A percentile compares a stretch with the other conserved stretches of the same genome.
phyloP scores from a whole-genome alignment of 2,888 invertebrate genomes.

The Pharmacophagus antenor region DNA sequence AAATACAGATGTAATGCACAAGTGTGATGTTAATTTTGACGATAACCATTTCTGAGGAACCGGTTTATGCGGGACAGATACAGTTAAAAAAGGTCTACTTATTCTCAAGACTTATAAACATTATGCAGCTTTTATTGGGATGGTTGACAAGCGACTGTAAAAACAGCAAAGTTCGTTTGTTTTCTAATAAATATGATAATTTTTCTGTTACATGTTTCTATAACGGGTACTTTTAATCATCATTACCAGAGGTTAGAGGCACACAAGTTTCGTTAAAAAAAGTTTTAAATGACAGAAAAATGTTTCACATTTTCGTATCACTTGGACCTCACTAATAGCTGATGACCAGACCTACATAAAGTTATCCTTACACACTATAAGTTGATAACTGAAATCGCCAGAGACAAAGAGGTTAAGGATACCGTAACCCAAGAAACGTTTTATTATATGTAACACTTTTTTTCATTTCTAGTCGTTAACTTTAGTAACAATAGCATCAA shows the following conservation, averaged over 20 bases:
- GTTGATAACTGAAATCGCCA: not conserved
- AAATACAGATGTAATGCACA: conserved; percentile 11
- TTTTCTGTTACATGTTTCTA: not conserved
- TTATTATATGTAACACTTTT: not conserved
- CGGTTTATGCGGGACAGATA: conserved; percentile 23
- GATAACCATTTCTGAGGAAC: conserved; percentile 18
- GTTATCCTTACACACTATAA: too few species aligned
- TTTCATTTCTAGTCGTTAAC: not conserved
- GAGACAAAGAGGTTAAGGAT: not conserved
- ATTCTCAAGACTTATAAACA: conserved; percentile 13
- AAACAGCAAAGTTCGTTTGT: not conserved
- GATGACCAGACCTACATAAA: too few species aligned
- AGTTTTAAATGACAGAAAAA: not conserved
- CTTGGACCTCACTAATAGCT: too few species aligned
- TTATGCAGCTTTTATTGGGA: conserved; percentile 5
- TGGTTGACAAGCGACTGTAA: not conserved
- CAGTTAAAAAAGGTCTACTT: conserved; percentile 15
- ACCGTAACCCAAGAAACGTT: not conserved
- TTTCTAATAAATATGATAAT: not conserved
- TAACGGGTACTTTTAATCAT: not conserved
- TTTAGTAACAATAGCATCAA: not conserved
- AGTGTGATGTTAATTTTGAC: conserved; percentile 17
- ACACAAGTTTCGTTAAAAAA: not conserved
- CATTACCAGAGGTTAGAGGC: not conserved
- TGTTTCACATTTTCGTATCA: too few species aligned